phyloP scores from a whole-genome alignment of 2,113 vertebrate species.

The Prochilodus magdalenae region DNA sequence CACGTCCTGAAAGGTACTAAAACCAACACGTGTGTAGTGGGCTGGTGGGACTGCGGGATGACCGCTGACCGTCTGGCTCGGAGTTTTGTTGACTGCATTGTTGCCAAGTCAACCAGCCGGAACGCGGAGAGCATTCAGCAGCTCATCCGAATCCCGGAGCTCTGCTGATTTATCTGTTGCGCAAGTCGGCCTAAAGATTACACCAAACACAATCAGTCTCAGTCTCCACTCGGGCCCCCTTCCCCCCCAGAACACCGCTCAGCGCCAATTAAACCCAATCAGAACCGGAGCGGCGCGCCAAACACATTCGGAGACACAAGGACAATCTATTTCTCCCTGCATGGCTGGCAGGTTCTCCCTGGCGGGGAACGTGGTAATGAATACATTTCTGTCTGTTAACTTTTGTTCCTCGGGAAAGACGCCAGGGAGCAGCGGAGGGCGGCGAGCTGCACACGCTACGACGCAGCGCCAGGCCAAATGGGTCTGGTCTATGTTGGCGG shows the following conservation, averaged over 20 bases:
- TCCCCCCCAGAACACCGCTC: background rate
- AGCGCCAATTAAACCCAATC: background rate
- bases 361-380: background rate
- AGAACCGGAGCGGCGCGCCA: background rate
- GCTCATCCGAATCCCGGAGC: background rate
- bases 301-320: background rate
- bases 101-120: conserved; percentile 8
- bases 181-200: background rate
- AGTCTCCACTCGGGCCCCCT: background rate
- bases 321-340: background rate
- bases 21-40: background rate
- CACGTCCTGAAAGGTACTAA: no score
- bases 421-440: background rate
- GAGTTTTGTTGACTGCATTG: conserved; percentile 15
- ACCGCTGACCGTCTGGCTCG: background rate
- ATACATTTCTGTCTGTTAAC: conserved; percentile 23
- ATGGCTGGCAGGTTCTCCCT: conserved; percentile 9
- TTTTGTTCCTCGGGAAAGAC: background rate
- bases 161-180: background rate
- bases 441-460: background rate
- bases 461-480: background rate
- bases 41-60: background rate
- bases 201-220: background rate
- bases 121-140: conserved; percentile 1
- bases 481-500: background rate